Percentiles rank a stretch among this genome's conserved stretches.
Conservation (phyloP, 2,888 invertebrate genomes). For the Therioaphis trifolii region DNA sequence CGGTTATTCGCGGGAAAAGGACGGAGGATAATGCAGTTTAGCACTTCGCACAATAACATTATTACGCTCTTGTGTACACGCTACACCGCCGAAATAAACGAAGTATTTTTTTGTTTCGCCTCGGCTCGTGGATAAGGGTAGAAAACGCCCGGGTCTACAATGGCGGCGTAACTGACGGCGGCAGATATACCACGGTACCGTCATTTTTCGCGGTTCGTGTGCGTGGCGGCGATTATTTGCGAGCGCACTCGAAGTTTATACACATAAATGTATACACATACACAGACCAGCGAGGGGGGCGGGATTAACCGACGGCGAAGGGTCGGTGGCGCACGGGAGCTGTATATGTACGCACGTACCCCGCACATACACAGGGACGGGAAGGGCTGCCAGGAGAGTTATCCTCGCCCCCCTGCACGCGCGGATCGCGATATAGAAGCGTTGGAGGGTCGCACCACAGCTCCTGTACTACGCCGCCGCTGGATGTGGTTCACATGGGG, state of each 20-base stretch:
- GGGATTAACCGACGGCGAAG: slow-evolving; percentile 25
- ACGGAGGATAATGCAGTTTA: no score
- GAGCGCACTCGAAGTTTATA: background rate
- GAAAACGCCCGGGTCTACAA: background rate
- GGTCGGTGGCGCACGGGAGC: background rate
- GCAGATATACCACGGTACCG: background rate
- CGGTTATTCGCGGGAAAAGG: no score
- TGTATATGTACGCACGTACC: background rate
- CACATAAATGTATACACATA: background rate
- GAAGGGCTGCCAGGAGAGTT: slow-evolving; percentile 18
- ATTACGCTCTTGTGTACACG: no score
- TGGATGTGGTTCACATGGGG: background rate
- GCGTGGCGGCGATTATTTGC: slow-evolving; percentile 30
- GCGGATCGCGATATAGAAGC: no score
- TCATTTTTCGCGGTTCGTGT: slow-evolving; percentile 17
- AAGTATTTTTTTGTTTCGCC: no score
- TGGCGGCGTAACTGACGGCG: slow-evolving; percentile 9
- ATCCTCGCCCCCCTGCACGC: background rate
- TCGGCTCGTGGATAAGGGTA: background rate
- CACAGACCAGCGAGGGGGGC: background rate
- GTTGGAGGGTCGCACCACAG: background rate
- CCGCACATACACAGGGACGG: background rate
- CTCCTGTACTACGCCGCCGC: background rate
- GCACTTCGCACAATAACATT: no score
- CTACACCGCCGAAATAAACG: no score